Evolutionary conservation across 2,797 vertebrate genomes (phyloP).

Genomic region (Rhynchotus rufescens): DNA sequence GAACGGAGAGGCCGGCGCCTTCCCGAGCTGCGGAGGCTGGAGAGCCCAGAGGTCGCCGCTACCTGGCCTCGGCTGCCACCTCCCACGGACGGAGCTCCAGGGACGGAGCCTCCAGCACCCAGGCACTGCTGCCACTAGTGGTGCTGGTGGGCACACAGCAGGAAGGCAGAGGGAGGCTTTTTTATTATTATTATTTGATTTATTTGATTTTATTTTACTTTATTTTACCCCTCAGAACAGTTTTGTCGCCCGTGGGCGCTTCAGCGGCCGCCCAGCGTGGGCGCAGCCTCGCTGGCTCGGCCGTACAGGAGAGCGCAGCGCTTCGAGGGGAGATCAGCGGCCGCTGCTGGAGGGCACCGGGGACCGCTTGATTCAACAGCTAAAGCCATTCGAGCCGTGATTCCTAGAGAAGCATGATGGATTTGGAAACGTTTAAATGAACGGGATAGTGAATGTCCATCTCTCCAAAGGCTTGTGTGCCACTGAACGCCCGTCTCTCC

Average conservation of each 20-base stretch:
- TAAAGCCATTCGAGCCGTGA: background rate
- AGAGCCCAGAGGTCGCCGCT: background rate
- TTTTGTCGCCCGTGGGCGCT: background rate
- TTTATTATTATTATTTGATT: background rate
- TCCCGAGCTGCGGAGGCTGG: rapidly evolving
- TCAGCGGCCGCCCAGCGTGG: background rate
- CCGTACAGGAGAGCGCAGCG: background rate
- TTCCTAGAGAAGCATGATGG: background rate
- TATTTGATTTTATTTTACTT: too few species aligned
- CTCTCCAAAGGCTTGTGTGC: too few species aligned
- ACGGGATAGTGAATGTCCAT: background rate
- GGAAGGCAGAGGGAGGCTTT: background rate
- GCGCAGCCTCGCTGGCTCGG: background rate
- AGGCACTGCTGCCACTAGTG: background rate
- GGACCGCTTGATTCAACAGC: background rate
- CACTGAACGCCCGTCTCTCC: background rate
- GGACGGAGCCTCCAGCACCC: too few species aligned
- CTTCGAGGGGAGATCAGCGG: background rate
- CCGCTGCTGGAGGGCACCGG: background rate
- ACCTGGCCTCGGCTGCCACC: background rate
- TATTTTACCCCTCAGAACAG: background rate
- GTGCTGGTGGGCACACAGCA: too few species aligned
- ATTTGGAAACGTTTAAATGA: background rate
- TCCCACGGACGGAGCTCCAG: background rate
- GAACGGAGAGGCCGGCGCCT: background rate